Percentiles rank a stretch among this genome's conserved stretches.
phyloP scores from a whole-genome alignment of 2,113 vertebrate genomes.

The Fulica atra region DNA sequence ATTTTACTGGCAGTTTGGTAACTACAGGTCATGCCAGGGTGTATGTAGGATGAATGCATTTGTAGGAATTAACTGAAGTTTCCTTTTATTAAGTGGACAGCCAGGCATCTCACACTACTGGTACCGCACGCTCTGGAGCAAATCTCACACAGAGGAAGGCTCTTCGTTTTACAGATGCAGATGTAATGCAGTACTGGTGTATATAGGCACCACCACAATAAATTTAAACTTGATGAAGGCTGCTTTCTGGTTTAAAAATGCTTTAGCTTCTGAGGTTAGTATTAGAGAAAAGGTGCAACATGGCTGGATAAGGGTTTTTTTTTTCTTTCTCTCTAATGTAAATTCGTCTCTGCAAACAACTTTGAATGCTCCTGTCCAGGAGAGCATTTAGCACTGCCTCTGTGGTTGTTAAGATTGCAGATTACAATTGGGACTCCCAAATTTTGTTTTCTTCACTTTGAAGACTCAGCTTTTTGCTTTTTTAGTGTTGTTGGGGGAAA shows the following conservation, averaged over 20 bases:
- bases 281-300: background rate
- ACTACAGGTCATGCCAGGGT: background rate
- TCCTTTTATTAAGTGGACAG: background rate
- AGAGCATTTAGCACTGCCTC: background rate
- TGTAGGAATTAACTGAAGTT: background rate
- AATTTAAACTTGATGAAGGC: background rate
- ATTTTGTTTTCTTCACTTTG: background rate
- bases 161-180: constrained; percentile 41
- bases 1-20: background rate
- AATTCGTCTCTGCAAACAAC: background rate
- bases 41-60: background rate
- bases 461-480: background rate
- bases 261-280: background rate
- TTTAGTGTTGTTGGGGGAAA: background rate
- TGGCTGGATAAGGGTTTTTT: background rate
- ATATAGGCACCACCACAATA: background rate
- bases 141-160: background rate
- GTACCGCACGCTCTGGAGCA: background rate
- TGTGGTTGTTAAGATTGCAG: background rate
- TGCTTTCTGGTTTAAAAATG: background rate
- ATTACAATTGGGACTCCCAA: background rate
- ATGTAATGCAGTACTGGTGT: constrained; percentile 34
- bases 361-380: background rate
- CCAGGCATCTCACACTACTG: background rate
- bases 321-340: background rate